Conservation (phyloP, 2,888 invertebrate species). For the Nemurella pictetii region DNA sequence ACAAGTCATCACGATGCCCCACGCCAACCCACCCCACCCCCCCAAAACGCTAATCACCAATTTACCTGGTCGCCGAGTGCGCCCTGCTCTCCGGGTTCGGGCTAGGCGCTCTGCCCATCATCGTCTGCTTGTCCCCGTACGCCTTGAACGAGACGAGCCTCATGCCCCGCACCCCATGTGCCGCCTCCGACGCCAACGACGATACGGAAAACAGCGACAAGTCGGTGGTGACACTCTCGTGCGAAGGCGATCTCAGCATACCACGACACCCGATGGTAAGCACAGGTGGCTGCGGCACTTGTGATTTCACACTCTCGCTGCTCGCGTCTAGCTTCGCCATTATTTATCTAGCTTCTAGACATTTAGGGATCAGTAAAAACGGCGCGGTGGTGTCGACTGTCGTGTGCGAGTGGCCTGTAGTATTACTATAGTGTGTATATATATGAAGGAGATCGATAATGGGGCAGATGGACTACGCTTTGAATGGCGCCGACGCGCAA, state of each 20-base stretch:
- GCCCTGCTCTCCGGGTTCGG: slow-evolving; percentile 44
- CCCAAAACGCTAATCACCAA: background rate
- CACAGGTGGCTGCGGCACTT: slow-evolving; percentile 53
- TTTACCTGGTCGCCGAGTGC: slow-evolving; percentile 35
- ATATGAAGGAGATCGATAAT: background rate
- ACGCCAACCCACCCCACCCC: background rate
- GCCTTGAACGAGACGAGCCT: slow-evolving; percentile 57
- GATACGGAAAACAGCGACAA: slow-evolving; percentile 77
- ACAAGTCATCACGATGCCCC: background rate
- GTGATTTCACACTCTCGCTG: background rate
- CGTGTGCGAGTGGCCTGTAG: background rate
- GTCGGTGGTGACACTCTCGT: slow-evolving; percentile 83
- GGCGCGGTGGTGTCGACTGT: background rate
- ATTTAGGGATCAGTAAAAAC: background rate
- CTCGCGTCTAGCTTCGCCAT: background rate
- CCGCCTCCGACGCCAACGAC: slow-evolving; percentile 62
- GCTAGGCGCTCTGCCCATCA: slow-evolving; percentile 45
- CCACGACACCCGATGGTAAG: slow-evolving; percentile 60
- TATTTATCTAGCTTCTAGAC: background rate
- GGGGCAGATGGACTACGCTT: background rate
- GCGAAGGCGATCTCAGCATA: slow-evolving; percentile 75
- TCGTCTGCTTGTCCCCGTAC: slow-evolving; percentile 54
- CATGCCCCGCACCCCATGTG: slow-evolving; percentile 47
- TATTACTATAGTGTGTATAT: background rate
- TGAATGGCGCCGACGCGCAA: background rate